Conservation (phyloP, 2,888 invertebrate species). For the Monochamus alternatus region DNA sequence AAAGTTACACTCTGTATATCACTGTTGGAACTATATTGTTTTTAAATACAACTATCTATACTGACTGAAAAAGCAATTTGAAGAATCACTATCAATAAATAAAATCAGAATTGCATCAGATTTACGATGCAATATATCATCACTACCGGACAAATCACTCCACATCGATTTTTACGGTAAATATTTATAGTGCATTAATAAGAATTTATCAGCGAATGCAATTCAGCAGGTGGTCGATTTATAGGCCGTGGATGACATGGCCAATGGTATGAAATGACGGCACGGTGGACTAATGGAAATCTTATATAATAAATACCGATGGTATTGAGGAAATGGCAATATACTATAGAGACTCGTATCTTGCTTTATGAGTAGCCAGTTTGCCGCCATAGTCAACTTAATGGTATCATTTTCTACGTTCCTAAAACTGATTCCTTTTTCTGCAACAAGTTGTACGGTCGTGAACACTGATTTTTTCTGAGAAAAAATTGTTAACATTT, state of each 20-base stretch:
- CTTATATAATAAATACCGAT: conserved; percentile 4
- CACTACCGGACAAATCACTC: not conserved
- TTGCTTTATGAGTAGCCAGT: not conserved
- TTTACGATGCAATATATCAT: not conserved
- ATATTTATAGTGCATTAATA: conserved; percentile 82
- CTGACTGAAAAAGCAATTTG: too few relatives aligned
- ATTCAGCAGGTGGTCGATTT: conserved; percentile 36
- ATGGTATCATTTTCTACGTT: too few relatives aligned
- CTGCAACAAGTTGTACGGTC: too few relatives aligned
- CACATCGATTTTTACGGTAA: conserved; percentile 75
- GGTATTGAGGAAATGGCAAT: conserved; percentile 17
- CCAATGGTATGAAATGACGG: conserved; percentile 22
- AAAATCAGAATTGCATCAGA: too few relatives aligned
- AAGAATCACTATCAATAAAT: too few relatives aligned
- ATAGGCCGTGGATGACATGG: conserved; percentile 30
- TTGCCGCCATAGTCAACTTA: too few relatives aligned
- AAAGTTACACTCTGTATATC: too few relatives aligned
- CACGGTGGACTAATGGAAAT: conserved; percentile 22
- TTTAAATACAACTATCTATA: too few relatives aligned
- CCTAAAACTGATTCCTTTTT: too few relatives aligned
- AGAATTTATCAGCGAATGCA: conserved; percentile 15
- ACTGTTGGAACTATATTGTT: too few relatives aligned
- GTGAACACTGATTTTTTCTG: too few relatives aligned
- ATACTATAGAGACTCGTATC: not conserved
- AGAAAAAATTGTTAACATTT: too few relatives aligned